Evolutionary conservation across 1,140 invertebrate species (phyloP).

Genomic region (Notospermus geniculatus): DNA sequence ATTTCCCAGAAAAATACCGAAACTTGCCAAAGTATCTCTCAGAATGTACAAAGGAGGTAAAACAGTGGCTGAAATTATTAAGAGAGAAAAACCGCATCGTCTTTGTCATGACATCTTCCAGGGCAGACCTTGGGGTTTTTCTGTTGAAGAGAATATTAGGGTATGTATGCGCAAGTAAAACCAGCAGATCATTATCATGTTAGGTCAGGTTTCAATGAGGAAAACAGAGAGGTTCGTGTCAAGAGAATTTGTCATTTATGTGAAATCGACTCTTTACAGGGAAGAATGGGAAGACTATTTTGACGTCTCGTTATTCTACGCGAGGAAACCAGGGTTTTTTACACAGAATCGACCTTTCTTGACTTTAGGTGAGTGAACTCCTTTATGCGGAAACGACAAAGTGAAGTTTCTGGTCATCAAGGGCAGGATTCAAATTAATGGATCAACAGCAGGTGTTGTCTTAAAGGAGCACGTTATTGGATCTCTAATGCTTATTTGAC

Average conservation of each 20-base stretch:
- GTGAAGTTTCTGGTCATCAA: too few species aligned
- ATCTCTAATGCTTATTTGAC: too few species aligned
- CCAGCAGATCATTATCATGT: too few species aligned
- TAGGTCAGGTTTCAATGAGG: too few species aligned
- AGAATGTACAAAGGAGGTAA: slow-evolving; percentile 61
- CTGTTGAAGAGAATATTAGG: slow-evolving; percentile 68
- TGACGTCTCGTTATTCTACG: slow-evolving; percentile 70
- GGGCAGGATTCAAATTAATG: too few species aligned
- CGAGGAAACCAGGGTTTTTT: slow-evolving; percentile 78
- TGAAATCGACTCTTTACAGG: too few species aligned
- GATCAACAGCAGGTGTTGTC: too few species aligned
- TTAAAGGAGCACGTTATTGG: too few species aligned
- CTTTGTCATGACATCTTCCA: slow-evolving; percentile 76
- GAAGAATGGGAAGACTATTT: slow-evolving; percentile 71
- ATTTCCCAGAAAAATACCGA: slow-evolving; percentile 64
- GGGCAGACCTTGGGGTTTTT: slow-evolving; percentile 69
- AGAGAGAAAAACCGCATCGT: slow-evolving; percentile 61
- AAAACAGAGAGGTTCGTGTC: too few species aligned
- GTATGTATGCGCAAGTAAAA: slow-evolving; percentile 28
- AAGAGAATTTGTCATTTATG: too few species aligned
- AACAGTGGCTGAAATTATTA: slow-evolving; percentile 66
- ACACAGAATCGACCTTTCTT: slow-evolving; percentile 62
- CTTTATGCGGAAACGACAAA: too few species aligned
- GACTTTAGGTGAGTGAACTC: slow-evolving; percentile 28
- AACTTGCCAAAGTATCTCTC: slow-evolving; percentile 67